Evolutionary conservation across 2,113 vertebrate species (phyloP), one percentile per base, ranked within the genome.

Genomic region (Periophthalmus modestus): DNA sequence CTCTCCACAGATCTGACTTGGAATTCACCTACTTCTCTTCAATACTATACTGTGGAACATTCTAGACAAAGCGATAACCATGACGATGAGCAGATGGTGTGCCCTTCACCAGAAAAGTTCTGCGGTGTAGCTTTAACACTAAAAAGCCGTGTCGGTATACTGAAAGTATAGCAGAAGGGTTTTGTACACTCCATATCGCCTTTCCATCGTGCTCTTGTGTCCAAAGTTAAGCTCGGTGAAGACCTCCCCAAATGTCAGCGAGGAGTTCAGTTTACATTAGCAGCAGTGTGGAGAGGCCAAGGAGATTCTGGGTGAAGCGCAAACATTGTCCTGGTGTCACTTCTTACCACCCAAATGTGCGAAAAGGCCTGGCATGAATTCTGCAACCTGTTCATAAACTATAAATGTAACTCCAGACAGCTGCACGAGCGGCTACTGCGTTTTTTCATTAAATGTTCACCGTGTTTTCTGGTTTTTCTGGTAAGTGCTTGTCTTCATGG

Each of bases 181-280:
- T 67, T 33, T 9, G 33, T 10, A 24, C 50, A 66, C 69, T 63
- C 57, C 28, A 12, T 21, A 71, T 70, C 48, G 28, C 77, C 67
- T 78, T 61, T 68, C 33, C 58, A 15, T 39, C 69, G 54, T 48
- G 66, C 61, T 21, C 80, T 69, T 12, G 33, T 19, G 68, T 79
- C 50, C 72, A 46, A 69, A 71, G 63, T 76, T 55, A 62, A 76
- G 71, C 68, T 74, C 73, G 47, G 58, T 65, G 23, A 62, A 79
- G 73, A 67, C 71, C 68, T 77, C 69, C 65, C 72, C 75, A 84
- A 78, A 87, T 85, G 82, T 81, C 69, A 78, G 68, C 66, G 61
- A 74, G 67, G 23, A 39, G 72, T 81, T 82, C 69, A 77, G 58
- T 86, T 82, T 73, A 72, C 66, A 81, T 85, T 82, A 79, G 73